These are phyloP conservation scores for Drosophila mayri DNA, from an alignment of 1,140 invertebrate genomes.

Conservation along the genomic window DNA sequence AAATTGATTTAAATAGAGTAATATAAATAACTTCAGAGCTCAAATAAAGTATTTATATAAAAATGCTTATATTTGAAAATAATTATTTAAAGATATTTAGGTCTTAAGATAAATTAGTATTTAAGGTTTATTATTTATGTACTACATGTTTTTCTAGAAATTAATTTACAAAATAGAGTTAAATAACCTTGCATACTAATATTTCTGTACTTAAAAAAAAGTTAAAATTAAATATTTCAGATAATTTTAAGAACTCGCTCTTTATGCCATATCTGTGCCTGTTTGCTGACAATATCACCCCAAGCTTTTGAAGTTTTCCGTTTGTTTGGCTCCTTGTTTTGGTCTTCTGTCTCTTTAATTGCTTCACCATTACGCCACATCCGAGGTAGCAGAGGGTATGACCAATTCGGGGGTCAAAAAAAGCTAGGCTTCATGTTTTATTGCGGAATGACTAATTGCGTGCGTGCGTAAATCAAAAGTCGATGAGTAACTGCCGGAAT, in stretches of 20 bases:
- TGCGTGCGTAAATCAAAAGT: constrained; percentile 36
- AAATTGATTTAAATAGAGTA: not conserved
- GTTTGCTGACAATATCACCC: constrained; percentile 4
- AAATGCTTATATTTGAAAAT: too few species aligned
- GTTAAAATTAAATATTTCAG: too few species aligned
- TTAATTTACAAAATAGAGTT: too few species aligned
- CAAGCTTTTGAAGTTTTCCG: constrained; percentile 34
- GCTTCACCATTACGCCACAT: constrained; percentile 4
- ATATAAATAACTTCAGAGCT: too few species aligned
- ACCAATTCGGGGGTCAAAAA: not conserved
- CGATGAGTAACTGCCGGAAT: constrained; percentile 40
- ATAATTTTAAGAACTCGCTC: not conserved
- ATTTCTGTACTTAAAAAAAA: too few species aligned
- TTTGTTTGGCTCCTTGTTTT: constrained; percentile 19
- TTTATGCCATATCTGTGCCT: not conserved
- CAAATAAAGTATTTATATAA: too few species aligned
- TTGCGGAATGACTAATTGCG: constrained; percentile 44
- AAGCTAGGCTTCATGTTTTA: not conserved
- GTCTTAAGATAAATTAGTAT: too few species aligned
- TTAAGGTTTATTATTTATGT: too few species aligned
- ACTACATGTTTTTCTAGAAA: too few species aligned
- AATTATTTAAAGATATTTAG: too few species aligned
- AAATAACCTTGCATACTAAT: too few species aligned
- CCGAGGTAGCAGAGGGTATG: constrained; percentile 26
- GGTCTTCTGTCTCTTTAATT: constrained; percentile 6